Conservation (phyloP, 2,797 vertebrate species). For the Thaleichthys pacificus region DNA sequence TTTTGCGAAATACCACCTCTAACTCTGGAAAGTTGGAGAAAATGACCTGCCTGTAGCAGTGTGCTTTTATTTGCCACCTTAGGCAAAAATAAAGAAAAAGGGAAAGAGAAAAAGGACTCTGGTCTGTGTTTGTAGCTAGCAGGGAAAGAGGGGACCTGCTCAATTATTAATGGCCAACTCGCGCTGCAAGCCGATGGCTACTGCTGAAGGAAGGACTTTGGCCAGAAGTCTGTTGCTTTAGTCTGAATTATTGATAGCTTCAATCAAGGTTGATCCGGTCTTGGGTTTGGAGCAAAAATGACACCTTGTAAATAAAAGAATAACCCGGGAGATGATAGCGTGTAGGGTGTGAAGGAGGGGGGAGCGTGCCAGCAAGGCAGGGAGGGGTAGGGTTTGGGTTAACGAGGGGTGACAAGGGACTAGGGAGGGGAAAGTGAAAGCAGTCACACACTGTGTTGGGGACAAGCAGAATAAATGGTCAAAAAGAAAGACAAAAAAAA, state of each 20-base stretch:
- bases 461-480: too few relatives aligned
- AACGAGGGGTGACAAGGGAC: not conserved
- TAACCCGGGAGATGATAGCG: constrained; percentile 34
- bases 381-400: not conserved
- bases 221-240: constrained; percentile 42
- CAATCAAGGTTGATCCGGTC: constrained; percentile 47
- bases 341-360: constrained; percentile 8
- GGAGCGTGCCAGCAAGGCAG: not conserved
- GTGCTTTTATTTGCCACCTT: constrained; percentile 44
- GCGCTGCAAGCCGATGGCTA: constrained; percentile 37
- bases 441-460: too few relatives aligned
- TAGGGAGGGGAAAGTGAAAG: not conserved
- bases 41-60: constrained; percentile 9
- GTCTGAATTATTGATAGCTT: constrained; percentile 56
- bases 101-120: constrained; percentile 40
- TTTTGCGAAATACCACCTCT: too few relatives aligned
- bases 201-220: constrained; percentile 44
- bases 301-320: constrained; percentile 44
- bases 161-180: constrained; percentile 58
- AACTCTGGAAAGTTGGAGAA: not conserved
- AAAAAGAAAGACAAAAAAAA: too few relatives aligned
- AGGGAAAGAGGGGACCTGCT: constrained; percentile 37
- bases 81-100: constrained; percentile 47
- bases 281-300: constrained; percentile 24
- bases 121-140: constrained; percentile 34